phyloP scores from a whole-genome alignment of 2,113 vertebrate genomes.

The Myrmecophaga tridactyla region DNA sequence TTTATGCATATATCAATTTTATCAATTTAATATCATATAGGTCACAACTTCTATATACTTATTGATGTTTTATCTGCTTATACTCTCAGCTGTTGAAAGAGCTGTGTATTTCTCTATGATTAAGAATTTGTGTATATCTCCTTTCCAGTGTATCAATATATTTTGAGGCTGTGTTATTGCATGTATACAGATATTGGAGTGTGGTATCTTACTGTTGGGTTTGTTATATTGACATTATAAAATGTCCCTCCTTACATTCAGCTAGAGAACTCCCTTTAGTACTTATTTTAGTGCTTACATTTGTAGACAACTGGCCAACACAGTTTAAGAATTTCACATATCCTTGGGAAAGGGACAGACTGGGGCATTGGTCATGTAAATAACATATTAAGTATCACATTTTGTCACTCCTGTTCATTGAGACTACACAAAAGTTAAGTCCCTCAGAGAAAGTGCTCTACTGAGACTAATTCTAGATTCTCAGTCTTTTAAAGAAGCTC shows the following conservation, averaged over 20 bases:
- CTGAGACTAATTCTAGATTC: background rate
- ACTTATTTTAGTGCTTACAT: background rate
- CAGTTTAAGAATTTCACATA: background rate
- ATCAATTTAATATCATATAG: background rate
- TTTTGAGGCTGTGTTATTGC: background rate
- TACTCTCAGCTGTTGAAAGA: background rate
- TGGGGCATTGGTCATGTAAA: accelerated
- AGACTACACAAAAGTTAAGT: background rate
- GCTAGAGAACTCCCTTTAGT: background rate
- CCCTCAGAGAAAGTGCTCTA: background rate
- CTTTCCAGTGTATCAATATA: background rate
- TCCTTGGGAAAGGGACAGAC: background rate
- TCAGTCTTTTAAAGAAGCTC: background rate
- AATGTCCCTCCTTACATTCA: background rate
- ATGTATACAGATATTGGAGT: background rate
- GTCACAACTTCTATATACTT: background rate
- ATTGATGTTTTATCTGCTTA: background rate
- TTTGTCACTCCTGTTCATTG: background rate
- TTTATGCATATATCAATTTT: background rate
- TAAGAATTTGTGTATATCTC: background rate
- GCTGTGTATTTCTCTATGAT: background rate
- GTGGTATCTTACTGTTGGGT: background rate
- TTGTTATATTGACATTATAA: background rate
- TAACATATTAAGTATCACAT: background rate
- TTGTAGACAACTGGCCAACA: background rate